These are phyloP conservation scores for Caloenas nicobarica DNA, from an alignment of 2,113 vertebrate species.

Conservation along the genomic window DNA sequence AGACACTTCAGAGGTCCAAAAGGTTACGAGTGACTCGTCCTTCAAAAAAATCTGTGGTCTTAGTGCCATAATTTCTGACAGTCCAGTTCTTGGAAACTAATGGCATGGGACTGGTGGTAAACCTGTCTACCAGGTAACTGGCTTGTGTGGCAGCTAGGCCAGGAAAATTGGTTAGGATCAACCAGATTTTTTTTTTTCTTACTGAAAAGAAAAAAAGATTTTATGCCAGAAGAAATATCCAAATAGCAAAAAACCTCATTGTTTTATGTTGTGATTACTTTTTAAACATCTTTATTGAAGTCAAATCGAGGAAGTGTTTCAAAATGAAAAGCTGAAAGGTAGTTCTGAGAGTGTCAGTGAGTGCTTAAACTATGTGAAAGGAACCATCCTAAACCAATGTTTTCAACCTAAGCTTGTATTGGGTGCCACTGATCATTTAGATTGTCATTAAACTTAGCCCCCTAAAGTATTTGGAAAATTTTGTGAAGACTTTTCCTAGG, in stretches of 20 bases:
- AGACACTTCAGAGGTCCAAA: neutral
- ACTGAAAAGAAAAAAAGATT: neutral
- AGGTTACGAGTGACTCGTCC: neutral
- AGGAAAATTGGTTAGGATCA: neutral
- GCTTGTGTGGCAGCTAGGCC: neutral
- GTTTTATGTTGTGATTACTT: neutral
- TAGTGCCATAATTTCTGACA: neutral
- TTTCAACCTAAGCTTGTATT: neutral
- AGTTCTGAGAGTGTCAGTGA: neutral
- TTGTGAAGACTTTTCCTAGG: neutral
- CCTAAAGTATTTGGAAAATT: neutral
- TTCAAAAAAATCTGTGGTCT: neutral
- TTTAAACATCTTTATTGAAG: neutral
- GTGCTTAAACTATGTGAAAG: neutral
- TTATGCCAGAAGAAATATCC: neutral
- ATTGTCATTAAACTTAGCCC: neutral
- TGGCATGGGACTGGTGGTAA: neutral
- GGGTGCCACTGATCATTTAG: neutral
- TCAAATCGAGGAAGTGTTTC: neutral
- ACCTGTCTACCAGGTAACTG: neutral
- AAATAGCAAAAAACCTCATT: fast-evolving
- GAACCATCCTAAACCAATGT: neutral
- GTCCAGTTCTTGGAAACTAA: neutral
- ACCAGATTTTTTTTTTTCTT: neutral
- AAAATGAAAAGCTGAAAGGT: neutral